These are phyloP conservation scores for Diadophis punctatus DNA, from an alignment of 2,113 vertebrate species.

Conservation along the genomic window DNA sequence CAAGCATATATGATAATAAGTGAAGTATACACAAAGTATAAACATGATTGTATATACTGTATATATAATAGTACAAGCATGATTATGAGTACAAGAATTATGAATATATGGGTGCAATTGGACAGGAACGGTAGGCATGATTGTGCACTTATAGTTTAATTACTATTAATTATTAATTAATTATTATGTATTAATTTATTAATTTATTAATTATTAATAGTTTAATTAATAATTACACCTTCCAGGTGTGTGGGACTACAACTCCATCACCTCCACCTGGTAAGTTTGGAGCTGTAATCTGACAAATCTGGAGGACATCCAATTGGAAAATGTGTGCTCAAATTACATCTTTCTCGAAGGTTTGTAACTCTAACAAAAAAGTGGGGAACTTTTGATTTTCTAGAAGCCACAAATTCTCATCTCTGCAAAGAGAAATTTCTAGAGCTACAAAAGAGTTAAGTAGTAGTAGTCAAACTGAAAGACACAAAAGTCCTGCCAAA, in stretches of 20 bases:
- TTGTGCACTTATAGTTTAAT: too few relatives aligned
- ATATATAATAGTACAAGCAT: too few relatives aligned
- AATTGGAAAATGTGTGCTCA: neutral
- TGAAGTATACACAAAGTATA: too few relatives aligned
- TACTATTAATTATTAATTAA: too few relatives aligned
- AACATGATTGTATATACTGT: too few relatives aligned
- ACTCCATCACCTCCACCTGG: neutral
- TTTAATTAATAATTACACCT: too few relatives aligned
- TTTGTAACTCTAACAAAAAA: neutral
- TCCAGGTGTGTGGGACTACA: neutral
- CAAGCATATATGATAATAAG: too few relatives aligned
- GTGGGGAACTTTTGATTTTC: neutral
- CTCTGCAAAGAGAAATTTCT: neutral
- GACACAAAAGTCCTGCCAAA: neutral
- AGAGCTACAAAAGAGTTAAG: neutral
- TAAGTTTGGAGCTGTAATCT: neutral
- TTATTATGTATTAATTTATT: too few relatives aligned
- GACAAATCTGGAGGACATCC: neutral
- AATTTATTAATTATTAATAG: too few relatives aligned
- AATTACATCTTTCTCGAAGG: neutral
- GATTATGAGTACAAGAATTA: too few relatives aligned
- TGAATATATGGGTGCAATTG: too few relatives aligned
- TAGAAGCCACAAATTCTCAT: neutral
- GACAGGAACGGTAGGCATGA: too few relatives aligned
- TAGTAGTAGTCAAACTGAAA: neutral